Evolutionary conservation across 2,113 vertebrate genomes (phyloP).

Genomic region (Chrysemys picta): DNA sequence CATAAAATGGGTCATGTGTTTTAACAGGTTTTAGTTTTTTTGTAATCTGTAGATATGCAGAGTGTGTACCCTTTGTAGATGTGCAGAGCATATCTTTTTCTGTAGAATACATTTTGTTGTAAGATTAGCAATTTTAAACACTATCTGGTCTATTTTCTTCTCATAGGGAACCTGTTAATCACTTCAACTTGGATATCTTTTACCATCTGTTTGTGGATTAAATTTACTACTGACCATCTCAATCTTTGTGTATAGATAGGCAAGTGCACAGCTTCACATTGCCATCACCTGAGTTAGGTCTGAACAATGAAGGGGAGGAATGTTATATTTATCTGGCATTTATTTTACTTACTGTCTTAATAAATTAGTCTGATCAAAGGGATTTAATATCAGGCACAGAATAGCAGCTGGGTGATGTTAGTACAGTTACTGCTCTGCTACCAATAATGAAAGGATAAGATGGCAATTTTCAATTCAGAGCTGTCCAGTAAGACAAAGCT

Average conservation of each 20-base stretch:
- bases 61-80: not conserved
- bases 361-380: not conserved
- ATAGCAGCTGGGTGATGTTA: not conserved
- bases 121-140: not conserved
- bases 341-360: not conserved
- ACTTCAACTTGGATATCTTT: too few species aligned
- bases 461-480: not conserved
- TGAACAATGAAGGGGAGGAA: not conserved
- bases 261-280: not conserved
- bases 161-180: not conserved
- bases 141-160: not conserved
- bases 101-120: not conserved
- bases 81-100: not conserved
- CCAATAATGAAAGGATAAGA: not conserved
- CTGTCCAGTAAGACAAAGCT: not conserved
- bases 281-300: not conserved
- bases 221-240: not conserved
- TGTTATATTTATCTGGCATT: not conserved
- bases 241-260: not conserved
- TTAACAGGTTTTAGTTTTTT: not conserved
- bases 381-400: not conserved
- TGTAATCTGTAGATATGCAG: not conserved
- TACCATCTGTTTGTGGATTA: not conserved
- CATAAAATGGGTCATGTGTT: not conserved
- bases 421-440: not conserved